Evolutionary conservation across 2,888 invertebrate species (phyloP), one percentile per base, ranked within the genome.

Genomic region (Drosophila subquinaria): DNA sequence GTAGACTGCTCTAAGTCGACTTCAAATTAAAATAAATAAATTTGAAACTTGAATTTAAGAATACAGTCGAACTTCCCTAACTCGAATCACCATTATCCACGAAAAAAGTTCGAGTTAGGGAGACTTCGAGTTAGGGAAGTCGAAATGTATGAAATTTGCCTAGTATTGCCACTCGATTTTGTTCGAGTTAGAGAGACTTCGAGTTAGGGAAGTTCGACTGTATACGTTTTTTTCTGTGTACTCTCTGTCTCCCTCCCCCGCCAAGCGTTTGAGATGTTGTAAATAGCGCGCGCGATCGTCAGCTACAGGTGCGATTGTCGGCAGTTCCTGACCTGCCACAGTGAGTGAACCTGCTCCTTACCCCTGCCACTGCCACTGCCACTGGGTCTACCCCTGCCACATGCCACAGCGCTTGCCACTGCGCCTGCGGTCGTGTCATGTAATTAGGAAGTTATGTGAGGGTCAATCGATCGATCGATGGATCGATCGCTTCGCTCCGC

Each of bases 361-460:
- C 60, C n/a, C n/a, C 53, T 52, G 23, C 13, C 42, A 13, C 56
- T 48, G 23, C 42, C 35, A 47, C 35, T 35, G n/a, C 55, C 17
- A 13, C 55, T 45, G 15, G n/a, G 5, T 0, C 35, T 56, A 6
- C 23, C 56, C 20, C 35, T 45, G 35, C 17, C 42, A 9, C 33
- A 17, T 53, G 20, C 51, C 23, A 48, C 43, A 23, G n/a, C 53
- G 13, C 10, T 43, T 55, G 55, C 42, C 55, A 17, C 20, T 55
- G n/a, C 52, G 36, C 56, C 81, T 82, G 85, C 88, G 85, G 85
- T 84, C 57, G 79, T 88, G 88, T 85, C 88, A 86, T 88, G 88
- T 86, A 88, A 86, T 86, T 86, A 86, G 86, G 88, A 79, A 76
- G 73, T 79, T 82, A 79, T 74, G 68, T 53, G 71, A 67, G 81